These are phyloP conservation scores for Drosophila jambulina DNA, from an alignment of 1,140 invertebrate species.

Conservation along the genomic window DNA sequence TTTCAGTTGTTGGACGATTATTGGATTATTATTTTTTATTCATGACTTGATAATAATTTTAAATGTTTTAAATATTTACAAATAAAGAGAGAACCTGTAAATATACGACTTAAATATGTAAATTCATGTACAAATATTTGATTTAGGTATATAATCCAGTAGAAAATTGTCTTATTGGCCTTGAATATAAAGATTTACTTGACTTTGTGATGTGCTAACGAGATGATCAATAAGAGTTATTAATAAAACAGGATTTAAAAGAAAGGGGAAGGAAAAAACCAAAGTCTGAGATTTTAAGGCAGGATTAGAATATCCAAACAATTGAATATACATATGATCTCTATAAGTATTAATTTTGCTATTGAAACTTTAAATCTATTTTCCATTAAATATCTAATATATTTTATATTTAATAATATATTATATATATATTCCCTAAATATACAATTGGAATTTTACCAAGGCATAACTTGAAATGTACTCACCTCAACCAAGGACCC, in stretches of 20 bases:
- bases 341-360: neutral
- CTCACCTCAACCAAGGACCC: constrained; percentile 33
- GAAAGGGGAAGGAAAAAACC: no score
- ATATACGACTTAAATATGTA: no score
- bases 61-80: neutral
- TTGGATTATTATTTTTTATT: neutral
- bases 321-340: neutral
- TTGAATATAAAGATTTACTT: neutral
- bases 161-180: neutral
- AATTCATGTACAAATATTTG: no score
- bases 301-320: neutral
- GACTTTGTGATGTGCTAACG: neutral
- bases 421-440: no score
- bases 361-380: neutral
- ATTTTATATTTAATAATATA: neutral
- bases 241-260: neutral
- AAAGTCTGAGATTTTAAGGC: no score
- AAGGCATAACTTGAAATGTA: constrained; percentile 1
- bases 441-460: neutral
- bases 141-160: neutral
- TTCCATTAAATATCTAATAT: neutral
- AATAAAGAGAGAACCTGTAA: no score
- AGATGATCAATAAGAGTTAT: neutral
- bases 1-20: neutral
- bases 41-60: neutral